Evolutionary conservation across 2,888 invertebrate species (phyloP).

Genomic region (Elgonia sp.): DNA sequence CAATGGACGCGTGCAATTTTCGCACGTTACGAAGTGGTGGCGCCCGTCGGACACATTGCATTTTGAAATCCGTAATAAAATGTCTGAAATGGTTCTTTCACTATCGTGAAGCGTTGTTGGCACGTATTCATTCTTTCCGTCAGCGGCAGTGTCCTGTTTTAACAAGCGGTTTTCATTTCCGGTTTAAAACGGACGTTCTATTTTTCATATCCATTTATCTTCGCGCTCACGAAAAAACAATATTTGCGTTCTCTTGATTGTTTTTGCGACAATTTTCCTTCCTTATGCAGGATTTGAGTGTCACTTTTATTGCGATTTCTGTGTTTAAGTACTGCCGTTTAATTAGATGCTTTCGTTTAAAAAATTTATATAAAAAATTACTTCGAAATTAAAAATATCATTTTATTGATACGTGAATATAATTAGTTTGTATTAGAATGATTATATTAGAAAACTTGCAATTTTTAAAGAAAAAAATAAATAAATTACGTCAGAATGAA

Average conservation of each 20-base stretch:
- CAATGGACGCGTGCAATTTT: constrained; percentile 61
- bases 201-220: constrained; percentile 70
- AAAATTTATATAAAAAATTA: constrained; percentile 1
- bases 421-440: not conserved
- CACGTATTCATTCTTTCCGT: constrained; percentile 69
- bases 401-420: not conserved
- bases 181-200: constrained; percentile 64
- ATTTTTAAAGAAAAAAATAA: no score
- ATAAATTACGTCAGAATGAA: no score
- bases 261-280: constrained; percentile 45
- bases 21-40: constrained; percentile 54
- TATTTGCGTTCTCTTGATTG: constrained; percentile 52
- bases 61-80: constrained; percentile 71
- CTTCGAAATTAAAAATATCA: not conserved
- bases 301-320: constrained; percentile 36
- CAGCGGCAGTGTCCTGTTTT: constrained; percentile 63
- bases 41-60: constrained; percentile 55
- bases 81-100: constrained; percentile 69
- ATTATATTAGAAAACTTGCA: no score
- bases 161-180: constrained; percentile 75
- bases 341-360: constrained; percentile 5
- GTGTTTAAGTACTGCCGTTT: constrained; percentile 17
- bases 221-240: constrained; percentile 54
- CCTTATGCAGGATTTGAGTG: constrained; percentile 39
- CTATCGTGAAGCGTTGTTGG: constrained; percentile 60